Evolutionary conservation across 2,113 vertebrate species (phyloP).

Genomic region (Amazona guildingii): DNA sequence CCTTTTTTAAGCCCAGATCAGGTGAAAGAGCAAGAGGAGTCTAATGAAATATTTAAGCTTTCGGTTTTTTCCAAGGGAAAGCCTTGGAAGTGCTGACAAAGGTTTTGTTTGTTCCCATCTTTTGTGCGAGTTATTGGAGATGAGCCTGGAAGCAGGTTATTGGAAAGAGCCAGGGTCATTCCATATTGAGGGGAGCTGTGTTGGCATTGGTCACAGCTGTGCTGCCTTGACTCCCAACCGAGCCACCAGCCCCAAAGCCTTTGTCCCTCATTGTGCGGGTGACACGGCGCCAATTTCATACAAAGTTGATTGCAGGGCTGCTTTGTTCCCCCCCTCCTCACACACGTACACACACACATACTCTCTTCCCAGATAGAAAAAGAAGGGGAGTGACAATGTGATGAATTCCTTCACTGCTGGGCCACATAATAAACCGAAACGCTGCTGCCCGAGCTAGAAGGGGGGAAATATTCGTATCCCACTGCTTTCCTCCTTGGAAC

Average conservation of each 20-base stretch:
- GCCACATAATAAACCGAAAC: constrained; percentile 59
- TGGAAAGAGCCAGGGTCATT: constrained; percentile 81
- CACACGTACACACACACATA: constrained; percentile 16
- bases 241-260: constrained; percentile 86
- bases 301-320: constrained; percentile 82
- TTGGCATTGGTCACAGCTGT: constrained; percentile 90
- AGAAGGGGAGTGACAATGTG: constrained; percentile 51
- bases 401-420: constrained; percentile 76
- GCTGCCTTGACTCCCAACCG: constrained; percentile 74
- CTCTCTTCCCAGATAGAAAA: not conserved
- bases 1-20: not conserved
- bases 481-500: constrained; percentile 73
- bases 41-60: constrained; percentile 93
- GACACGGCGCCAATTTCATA: constrained; percentile 83
- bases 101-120: constrained; percentile 71
- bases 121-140: constrained; percentile 81
- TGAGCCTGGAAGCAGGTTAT: constrained; percentile 74
- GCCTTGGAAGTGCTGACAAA: constrained; percentile 80
- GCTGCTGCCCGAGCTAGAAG: not conserved
- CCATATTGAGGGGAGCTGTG: constrained; percentile 85
- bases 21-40: constrained; percentile 33
- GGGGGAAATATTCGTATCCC: not conserved
- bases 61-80: constrained; percentile 69
- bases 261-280: constrained; percentile 82
- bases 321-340: constrained; percentile 78